Conservation (phyloP, 2,888 invertebrate species). For the Caenorhabditis macrosperma region DNA sequence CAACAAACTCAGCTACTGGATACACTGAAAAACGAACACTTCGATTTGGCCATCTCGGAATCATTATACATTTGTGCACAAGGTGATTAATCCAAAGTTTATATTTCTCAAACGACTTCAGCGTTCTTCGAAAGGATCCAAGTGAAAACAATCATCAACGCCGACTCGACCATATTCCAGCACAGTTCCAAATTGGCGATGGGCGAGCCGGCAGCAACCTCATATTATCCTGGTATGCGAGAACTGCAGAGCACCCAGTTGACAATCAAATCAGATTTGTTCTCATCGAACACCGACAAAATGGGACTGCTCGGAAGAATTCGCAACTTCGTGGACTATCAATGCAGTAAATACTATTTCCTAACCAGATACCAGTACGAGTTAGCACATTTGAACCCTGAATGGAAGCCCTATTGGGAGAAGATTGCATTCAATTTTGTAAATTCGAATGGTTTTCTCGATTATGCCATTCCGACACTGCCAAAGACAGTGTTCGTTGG, state of each 20-base stretch:
- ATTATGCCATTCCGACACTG: constrained; percentile 47
- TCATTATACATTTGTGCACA: constrained; percentile 16
- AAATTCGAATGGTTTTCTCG: constrained; percentile 48
- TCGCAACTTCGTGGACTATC: constrained; percentile 23
- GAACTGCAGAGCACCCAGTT: no score
- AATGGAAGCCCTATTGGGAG: constrained; percentile 28
- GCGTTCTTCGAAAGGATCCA: constrained; percentile 45
- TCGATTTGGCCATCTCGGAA: constrained; percentile 47
- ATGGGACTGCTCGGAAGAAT: constrained; percentile 29
- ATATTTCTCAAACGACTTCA: constrained; percentile 8
- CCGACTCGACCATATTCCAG: constrained; percentile 39
- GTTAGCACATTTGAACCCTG: no score
- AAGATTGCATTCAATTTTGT: constrained; percentile 40
- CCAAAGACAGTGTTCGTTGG: constrained; percentile 57
- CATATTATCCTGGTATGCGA: constrained; percentile 49
- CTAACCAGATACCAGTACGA: no score
- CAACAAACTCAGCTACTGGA: constrained; percentile 22
- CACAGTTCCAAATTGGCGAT: no score
- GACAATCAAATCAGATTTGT: no score
- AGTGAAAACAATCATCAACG: constrained; percentile 37
- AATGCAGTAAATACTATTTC: no score
- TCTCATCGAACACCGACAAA: no score
- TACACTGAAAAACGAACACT: constrained; percentile 34
- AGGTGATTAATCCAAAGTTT: no score
- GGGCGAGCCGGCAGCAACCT: constrained; percentile 44